Conservation (phyloP, 2,113 vertebrate species). For the Oncorhynchus nerka region DNA sequence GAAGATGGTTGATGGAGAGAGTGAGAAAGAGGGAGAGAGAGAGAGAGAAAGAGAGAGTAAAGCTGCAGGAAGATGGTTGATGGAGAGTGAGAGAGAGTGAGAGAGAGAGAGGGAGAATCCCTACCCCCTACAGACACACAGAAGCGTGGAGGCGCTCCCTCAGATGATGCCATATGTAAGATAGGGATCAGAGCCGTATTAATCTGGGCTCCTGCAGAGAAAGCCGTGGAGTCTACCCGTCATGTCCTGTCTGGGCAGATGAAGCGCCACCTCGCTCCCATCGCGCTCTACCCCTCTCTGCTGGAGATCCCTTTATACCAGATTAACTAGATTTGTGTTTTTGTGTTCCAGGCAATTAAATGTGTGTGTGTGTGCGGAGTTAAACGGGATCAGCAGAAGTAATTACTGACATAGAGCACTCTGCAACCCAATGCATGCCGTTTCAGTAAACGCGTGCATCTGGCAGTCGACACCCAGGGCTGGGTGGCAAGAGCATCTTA, state of each 20-base stretch:
- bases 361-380: slow-evolving; percentile 16
- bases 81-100: neutral
- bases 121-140: slow-evolving; percentile 1
- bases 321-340: slow-evolving; percentile 54
- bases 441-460: slow-evolving; percentile 9
- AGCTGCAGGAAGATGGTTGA: no score
- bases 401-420: slow-evolving; percentile 55
- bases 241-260: no score
- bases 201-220: slow-evolving; percentile 20
- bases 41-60: no score
- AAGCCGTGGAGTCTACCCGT: slow-evolving; percentile 5
- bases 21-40: no score
- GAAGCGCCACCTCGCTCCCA: slow-evolving; percentile 8
- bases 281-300: slow-evolving; percentile 29
- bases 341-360: slow-evolving; percentile 56
- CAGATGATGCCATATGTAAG: neutral
- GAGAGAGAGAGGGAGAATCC: neutral
- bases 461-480: neutral
- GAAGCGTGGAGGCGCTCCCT: neutral
- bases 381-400: slow-evolving; percentile 53
- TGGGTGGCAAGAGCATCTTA: neutral
- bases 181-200: slow-evolving; percentile 18
- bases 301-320: slow-evolving; percentile 34
- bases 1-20: no score
- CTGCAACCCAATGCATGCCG: slow-evolving; percentile 10